A percentile compares a stretch with the other conserved stretches of the same genome.
These are phyloP conservation scores for Cephalopachus bancanus DNA, from an alignment of 2,797 vertebrate species.

Conservation along the genomic window DNA sequence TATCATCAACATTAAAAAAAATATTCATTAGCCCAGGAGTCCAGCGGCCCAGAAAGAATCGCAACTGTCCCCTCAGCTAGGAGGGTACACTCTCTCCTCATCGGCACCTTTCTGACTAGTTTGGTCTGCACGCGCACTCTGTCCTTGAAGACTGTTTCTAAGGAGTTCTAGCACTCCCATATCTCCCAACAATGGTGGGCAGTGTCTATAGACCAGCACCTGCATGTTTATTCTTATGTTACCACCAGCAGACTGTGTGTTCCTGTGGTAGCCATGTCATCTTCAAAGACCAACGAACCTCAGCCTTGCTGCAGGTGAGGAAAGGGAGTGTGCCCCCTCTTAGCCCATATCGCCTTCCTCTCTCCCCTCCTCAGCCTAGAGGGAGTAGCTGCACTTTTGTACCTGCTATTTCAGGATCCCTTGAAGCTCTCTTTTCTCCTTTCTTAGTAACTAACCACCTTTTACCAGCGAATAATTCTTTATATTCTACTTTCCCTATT, in stretches of 20 bases:
- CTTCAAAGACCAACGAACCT: background rate
- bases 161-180: too few relatives aligned
- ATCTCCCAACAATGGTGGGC: background rate
- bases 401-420: background rate
- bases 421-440: background rate
- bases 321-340: fast-evolving
- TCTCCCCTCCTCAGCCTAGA: background rate
- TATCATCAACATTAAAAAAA: background rate
- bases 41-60: background rate
- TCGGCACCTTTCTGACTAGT: background rate
- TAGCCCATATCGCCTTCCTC: background rate
- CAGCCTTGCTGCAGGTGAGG: background rate
- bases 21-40: background rate
- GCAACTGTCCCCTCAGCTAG: background rate
- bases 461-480: background rate
- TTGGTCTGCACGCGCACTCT: background rate
- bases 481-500: background rate
- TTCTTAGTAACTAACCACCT: background rate
- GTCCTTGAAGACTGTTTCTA: background rate
- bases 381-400: background rate
- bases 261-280: background rate
- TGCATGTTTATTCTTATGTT: background rate
- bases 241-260: background rate
- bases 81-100: background rate
- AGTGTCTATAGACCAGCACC: background rate